phyloP scores from a whole-genome alignment of 2,888 invertebrate species.

The Eucera pruinosa region DNA sequence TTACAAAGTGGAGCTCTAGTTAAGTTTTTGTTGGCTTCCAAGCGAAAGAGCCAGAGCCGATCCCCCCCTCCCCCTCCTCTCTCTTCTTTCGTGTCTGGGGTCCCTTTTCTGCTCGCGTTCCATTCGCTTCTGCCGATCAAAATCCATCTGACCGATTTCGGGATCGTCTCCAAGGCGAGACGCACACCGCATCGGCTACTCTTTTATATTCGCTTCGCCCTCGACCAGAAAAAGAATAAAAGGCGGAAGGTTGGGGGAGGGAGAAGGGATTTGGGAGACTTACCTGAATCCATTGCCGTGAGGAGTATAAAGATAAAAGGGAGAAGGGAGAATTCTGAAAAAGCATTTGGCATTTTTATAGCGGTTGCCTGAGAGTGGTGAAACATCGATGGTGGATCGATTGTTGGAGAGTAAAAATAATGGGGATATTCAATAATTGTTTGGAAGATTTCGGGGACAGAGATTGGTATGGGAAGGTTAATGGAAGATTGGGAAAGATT shows the following conservation, averaged over 20 bases:
- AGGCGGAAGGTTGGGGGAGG: too few relatives aligned
- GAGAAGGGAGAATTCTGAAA: neutral
- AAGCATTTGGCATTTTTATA: too few relatives aligned
- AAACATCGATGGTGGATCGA: too few relatives aligned
- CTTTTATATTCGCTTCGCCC: constrained; percentile 36
- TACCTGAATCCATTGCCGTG: constrained; percentile 37
- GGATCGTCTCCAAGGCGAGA: constrained; percentile 53
- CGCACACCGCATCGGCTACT: constrained; percentile 58
- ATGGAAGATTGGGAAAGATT: too few relatives aligned
- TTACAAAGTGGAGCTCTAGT: constrained; percentile 71
- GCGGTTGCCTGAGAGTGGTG: too few relatives aligned
- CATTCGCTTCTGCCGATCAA: constrained; percentile 57
- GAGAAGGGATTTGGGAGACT: constrained; percentile 9
- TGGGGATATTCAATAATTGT: too few relatives aligned
- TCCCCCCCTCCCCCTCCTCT: neutral
- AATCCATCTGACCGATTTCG: constrained; percentile 62
- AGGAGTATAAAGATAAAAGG: constrained; percentile 18
- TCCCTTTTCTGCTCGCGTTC: constrained; percentile 36
- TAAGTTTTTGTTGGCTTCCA: constrained; percentile 69
- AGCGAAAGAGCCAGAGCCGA: constrained; percentile 33
- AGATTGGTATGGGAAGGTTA: too few relatives aligned
- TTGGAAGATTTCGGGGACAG: too few relatives aligned
- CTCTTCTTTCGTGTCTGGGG: neutral
- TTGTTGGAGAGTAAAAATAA: too few relatives aligned
- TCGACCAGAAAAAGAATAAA: neutral